These are phyloP conservation scores for Perizoma flavofasciatum DNA, from an alignment of 2,888 invertebrate genomes.

Conservation along the genomic window DNA sequence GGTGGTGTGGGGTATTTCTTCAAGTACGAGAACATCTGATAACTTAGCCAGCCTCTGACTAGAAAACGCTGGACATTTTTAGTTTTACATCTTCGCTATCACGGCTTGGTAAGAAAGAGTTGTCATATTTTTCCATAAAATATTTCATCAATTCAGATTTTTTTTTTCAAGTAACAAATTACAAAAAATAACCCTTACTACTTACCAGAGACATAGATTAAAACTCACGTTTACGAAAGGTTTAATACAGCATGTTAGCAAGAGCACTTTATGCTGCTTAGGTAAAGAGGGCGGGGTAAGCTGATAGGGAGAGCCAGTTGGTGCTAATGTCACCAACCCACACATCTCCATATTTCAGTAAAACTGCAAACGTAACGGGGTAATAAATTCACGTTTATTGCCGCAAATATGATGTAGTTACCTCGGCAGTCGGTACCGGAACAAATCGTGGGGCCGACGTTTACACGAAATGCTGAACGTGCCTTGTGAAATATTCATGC, in stretches of 20 bases:
- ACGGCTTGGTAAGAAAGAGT: no score
- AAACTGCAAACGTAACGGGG: slow-evolving; percentile 79
- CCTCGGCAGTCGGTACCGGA: slow-evolving; percentile 70
- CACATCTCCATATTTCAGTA: slow-evolving; percentile 77
- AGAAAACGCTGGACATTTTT: no score
- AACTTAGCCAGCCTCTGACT: no score
- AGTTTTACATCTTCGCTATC: no score
- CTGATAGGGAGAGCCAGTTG: slow-evolving; percentile 53
- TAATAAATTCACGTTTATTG: slow-evolving; percentile 82
- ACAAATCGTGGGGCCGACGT: slow-evolving; percentile 69
- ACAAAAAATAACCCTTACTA: slow-evolving; percentile 1
- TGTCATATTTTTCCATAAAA: no score
- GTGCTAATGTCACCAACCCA: slow-evolving; percentile 66
- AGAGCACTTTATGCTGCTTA: slow-evolving; percentile 4
- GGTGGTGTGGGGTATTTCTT: no score
- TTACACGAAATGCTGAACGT: slow-evolving; percentile 63
- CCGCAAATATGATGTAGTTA: slow-evolving; percentile 72
- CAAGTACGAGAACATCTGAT: no score
- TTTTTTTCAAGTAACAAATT: no score
- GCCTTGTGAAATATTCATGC: slow-evolving; percentile 70
- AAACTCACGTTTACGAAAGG: background rate
- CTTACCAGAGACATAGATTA: slow-evolving; percentile 1
- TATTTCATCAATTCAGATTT: no score
- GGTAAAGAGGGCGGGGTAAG: slow-evolving; percentile 31
- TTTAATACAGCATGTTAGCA: slow-evolving; percentile 34